phyloP scores from a whole-genome alignment of 2,888 invertebrate species.

The Clunio marinus region DNA sequence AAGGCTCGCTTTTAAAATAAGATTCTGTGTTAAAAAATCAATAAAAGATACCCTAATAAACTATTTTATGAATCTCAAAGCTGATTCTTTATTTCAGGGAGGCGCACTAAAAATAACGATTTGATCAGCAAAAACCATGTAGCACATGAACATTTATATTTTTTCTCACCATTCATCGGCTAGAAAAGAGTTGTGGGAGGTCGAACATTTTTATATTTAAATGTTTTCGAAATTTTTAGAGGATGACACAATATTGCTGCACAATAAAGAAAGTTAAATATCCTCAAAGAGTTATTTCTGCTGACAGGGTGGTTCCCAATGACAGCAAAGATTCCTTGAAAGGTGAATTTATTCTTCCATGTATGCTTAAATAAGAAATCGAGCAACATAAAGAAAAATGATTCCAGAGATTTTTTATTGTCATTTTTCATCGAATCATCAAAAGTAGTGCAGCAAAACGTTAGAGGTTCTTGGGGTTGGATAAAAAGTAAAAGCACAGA shows the following conservation, averaged over 20 bases:
- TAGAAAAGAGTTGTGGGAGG: neutral
- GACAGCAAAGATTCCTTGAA: neutral
- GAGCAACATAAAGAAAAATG: neutral
- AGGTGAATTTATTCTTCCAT: constrained; percentile 12
- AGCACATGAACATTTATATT: too few relatives aligned
- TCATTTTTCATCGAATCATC: constrained; percentile 9
- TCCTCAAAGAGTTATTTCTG: constrained; percentile 23
- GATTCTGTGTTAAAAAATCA: constrained; percentile 11
- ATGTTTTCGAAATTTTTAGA: neutral
- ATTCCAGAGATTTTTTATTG: neutral
- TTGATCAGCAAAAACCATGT: constrained; percentile 16
- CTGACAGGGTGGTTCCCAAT: constrained; percentile 9
- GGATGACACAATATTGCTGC: constrained; percentile 21
- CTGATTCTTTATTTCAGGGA: neutral
- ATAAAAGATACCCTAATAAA: constrained; percentile 12
- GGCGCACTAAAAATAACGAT: neutral
- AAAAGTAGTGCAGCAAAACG: neutral
- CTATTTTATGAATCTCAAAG: neutral
- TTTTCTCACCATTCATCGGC: neutral
- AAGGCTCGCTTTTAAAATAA: neutral
- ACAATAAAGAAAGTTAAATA: constrained; percentile 15
- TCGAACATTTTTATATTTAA: neutral
- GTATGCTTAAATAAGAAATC: neutral
- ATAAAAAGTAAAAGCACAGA: too few relatives aligned
- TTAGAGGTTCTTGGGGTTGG: neutral